Conservation (phyloP, 2,113 vertebrate species). For the Thalassoma bifasciatum region DNA sequence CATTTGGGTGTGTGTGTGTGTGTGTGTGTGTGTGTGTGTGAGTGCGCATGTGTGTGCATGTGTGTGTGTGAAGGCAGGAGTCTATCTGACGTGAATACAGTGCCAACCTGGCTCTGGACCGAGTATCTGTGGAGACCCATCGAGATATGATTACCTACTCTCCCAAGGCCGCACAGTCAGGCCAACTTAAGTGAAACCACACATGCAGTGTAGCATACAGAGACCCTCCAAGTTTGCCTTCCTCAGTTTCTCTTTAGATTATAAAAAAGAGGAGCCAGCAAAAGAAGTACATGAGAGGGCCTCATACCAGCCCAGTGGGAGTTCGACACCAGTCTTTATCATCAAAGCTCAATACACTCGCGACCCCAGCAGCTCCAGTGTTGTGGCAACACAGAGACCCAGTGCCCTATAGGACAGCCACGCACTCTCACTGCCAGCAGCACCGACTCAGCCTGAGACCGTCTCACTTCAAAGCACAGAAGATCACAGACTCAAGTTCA, state of each 20-base stretch:
- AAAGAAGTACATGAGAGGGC: constrained; percentile 14
- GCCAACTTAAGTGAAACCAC: constrained; percentile 57
- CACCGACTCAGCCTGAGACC: constrained; percentile 36
- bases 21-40: too few species aligned
- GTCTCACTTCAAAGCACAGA: constrained; percentile 73
- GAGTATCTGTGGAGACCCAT: constrained; percentile 63
- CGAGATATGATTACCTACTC: constrained; percentile 64
- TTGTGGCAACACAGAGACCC: constrained; percentile 66
- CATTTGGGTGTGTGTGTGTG: too few species aligned
- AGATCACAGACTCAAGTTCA: constrained; percentile 66
- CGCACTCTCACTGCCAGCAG: constrained; percentile 42
- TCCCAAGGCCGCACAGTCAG: constrained; percentile 39
- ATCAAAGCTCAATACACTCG: constrained; percentile 48
- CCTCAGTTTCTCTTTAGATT: constrained; percentile 33
- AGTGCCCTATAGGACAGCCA: constrained; percentile 18
- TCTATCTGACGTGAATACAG: constrained; percentile 34
- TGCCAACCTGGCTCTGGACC: constrained; percentile 67
- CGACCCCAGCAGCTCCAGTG: constrained; percentile 38
- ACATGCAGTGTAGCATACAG: constrained; percentile 45
- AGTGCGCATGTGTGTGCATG: too few species aligned
- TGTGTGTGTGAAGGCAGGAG: constrained; percentile 54
- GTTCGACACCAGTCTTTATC: constrained; percentile 51
- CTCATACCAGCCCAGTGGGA: constrained; percentile 35
- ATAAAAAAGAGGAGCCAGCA: constrained; percentile 16
- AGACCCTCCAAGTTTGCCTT: constrained; percentile 47